Conservation (phyloP, 2,888 invertebrate species). For the Lasioglossum vierecki region DNA sequence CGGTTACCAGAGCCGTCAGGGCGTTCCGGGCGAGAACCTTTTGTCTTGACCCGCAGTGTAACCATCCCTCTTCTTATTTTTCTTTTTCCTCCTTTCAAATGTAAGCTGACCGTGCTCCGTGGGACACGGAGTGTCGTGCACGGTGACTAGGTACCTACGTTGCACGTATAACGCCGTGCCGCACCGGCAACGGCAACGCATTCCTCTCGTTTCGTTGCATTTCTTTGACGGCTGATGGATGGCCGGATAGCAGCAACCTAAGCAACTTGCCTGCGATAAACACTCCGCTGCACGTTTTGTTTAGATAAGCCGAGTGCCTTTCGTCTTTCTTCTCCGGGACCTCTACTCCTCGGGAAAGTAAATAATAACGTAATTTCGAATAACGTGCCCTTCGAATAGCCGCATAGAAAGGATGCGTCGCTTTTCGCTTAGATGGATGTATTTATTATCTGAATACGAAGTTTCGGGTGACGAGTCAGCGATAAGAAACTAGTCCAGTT, state of each 20-base stretch:
- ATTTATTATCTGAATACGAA: not conserved
- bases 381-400: not conserved
- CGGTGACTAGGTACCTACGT: slow-evolving; percentile 9
- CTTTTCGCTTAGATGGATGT: not conserved
- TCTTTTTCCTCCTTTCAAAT: slow-evolving; percentile 50
- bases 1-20: slow-evolving; percentile 50
- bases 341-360: slow-evolving; percentile 22
- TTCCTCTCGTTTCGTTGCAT: slow-evolving; percentile 62
- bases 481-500: not conserved
- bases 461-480: not conserved
- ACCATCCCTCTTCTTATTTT: slow-evolving; percentile 59
- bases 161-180: not conserved
- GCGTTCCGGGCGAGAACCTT: slow-evolving; percentile 61
- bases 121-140: slow-evolving; percentile 47
- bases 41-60: slow-evolving; percentile 63
- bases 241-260: slow-evolving; percentile 67
- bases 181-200: not conserved
- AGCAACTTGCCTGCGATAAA: slow-evolving; percentile 76
- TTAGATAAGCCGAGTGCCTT: slow-evolving; percentile 70
- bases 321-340: slow-evolving; percentile 25
- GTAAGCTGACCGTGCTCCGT: slow-evolving; percentile 57
- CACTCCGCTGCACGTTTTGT: slow-evolving; percentile 69
- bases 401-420: not conserved
- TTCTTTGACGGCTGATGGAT: slow-evolving; percentile 64
- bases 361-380: not conserved